Conservation (phyloP, 1,140 invertebrate genomes). For the Nautilus pompilius region DNA sequence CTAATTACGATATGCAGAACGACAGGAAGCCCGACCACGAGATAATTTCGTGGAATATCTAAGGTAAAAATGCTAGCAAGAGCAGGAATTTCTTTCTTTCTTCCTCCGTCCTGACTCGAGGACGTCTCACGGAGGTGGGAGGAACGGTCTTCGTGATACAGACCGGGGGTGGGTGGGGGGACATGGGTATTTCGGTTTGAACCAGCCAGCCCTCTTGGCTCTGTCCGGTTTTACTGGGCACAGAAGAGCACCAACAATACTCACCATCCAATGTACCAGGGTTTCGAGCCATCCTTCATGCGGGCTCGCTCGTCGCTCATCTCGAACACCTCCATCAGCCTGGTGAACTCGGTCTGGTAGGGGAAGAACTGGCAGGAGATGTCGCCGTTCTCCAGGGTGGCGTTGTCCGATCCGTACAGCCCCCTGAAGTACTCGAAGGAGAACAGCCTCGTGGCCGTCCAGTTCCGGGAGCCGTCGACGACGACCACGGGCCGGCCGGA, state of each 20-base stretch:
- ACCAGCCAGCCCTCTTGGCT: too few relatives aligned
- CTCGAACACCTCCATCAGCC: slow-evolving; percentile 73
- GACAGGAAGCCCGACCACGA: too few relatives aligned
- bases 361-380: slow-evolving; percentile 84
- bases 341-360: slow-evolving; percentile 80
- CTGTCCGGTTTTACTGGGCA: too few relatives aligned
- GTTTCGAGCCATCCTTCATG: slow-evolving; percentile 63
- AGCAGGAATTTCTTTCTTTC: too few relatives aligned
- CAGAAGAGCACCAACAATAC: slow-evolving; percentile 29
- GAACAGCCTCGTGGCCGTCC: slow-evolving; percentile 73
- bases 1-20: too few relatives aligned
- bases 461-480: slow-evolving; percentile 73
- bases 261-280: slow-evolving; percentile 93
- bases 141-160: too few relatives aligned
- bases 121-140: too few relatives aligned
- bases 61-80: too few relatives aligned
- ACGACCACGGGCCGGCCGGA: slow-evolving; percentile 77
- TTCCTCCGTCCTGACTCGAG: too few relatives aligned
- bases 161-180: too few relatives aligned
- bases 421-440: slow-evolving; percentile 78
- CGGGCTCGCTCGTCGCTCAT: slow-evolving; percentile 65
- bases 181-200: too few relatives aligned
- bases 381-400: slow-evolving; percentile 31
- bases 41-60: too few relatives aligned
- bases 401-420: slow-evolving; percentile 63